Evolutionary conservation across 1,140 invertebrate species (phyloP), one percentile per base, ranked within the genome.

Genomic region (Bacillus rossius): DNA sequence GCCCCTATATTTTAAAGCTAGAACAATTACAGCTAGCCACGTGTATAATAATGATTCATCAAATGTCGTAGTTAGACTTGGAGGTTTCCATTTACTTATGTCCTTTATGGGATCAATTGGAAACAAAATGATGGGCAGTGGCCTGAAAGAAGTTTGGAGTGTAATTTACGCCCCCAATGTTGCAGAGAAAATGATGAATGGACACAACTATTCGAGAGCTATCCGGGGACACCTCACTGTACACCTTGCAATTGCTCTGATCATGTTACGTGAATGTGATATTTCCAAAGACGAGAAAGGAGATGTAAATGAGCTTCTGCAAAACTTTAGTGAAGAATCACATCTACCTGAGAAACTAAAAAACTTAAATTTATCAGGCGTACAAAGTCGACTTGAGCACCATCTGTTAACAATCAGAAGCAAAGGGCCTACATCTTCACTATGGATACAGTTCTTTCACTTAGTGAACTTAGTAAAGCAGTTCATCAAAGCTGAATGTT

Each of bases 391-490:
- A 34, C 29, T 34, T 34, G 29, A 34, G 29, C 29, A 34, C 29
- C 29, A 34, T 10, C 17, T 54, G 19, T 37, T 14, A 3, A 40
- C 10, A 26, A 41, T 67, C 19, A 65, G 70, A 69, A 65, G 57
- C 57, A 60, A 47, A 58, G 71, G 70, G 58, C 66, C 61, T 10
- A 77, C 73, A 38, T 67, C 73, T 60, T 56, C 71, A 47, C 63
- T 76, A 23, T 77, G 73, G 74, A 53, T 71, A 19, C 72, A 76
- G 66, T 76, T 75, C 59, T 72, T 77, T 55, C 47, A 73, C 54
- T 71, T 73, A 69, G 58, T 73, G 25, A 57, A 66, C 50, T 61
- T 76, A 59, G 55, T 71, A 13, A 58, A 63, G 50, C 57, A 69
- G 49, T 78, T 77, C 49, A 66, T 77, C 64, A 61, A 62, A 54